Conservation (phyloP, 23 tunicate genomes). For the Pegea sp. region DNA sequence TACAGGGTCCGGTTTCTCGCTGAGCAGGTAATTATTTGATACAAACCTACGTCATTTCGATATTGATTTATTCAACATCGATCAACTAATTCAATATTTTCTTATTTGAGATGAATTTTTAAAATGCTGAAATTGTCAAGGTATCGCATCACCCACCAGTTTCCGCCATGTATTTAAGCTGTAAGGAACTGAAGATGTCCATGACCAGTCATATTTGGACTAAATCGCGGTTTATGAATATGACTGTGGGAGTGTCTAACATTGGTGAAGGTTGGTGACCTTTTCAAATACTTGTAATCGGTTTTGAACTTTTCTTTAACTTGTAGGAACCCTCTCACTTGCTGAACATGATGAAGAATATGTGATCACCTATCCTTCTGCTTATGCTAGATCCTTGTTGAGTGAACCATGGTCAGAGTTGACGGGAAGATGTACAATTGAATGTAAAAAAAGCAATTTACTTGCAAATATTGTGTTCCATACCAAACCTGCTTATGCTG, state of each 20-base stretch:
- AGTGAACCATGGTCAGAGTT: slow-evolving; percentile 83
- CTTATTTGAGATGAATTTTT: too few species aligned
- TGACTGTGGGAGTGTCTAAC: slow-evolving; percentile 61
- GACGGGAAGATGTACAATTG: slow-evolving; percentile 53
- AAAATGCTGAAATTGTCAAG: too few species aligned
- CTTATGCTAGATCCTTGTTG: slow-evolving; percentile 56
- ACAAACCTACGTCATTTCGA: too few species aligned
- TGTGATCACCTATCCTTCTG: slow-evolving; percentile 68
- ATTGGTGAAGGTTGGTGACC: slow-evolving; percentile 76
- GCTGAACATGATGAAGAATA: slow-evolving; percentile 32
- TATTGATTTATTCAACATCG: too few species aligned
- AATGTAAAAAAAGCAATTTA: slow-evolving; percentile 28
- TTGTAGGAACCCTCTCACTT: slow-evolving; percentile 24
- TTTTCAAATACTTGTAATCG: neutral
- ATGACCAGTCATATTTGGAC: slow-evolving; percentile 63
- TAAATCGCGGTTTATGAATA: slow-evolving; percentile 75
- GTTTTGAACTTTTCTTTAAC: neutral
- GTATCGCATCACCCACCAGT: slow-evolving; percentile 92
- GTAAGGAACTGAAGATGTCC: slow-evolving; percentile 35
- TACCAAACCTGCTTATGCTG: slow-evolving; percentile 68
- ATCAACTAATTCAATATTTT: too few species aligned
- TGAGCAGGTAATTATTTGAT: slow-evolving; percentile 88
- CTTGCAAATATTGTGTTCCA: slow-evolving; percentile 47
- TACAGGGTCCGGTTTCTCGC: slow-evolving; percentile 36
- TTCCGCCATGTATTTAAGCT: slow-evolving; percentile 37